Base-by-base conservation (phyloP, 1,140 invertebrate genomes). In the Procambarus virginalis region DNA sequence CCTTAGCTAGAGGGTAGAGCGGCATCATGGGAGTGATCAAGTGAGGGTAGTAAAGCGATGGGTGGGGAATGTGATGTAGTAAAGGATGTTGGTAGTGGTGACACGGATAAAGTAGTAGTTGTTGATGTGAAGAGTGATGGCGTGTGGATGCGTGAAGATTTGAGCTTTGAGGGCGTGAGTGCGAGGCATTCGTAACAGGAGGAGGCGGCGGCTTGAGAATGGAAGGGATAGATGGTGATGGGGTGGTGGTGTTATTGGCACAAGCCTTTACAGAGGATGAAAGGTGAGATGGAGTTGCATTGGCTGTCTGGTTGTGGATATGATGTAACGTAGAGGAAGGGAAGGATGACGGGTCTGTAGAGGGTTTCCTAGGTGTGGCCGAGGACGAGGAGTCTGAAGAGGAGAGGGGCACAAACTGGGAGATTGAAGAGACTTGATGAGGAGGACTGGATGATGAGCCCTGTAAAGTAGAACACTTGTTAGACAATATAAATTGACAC, bases 1-100 rank as follows among this genome's bases (percentile, higher is more conserved):
- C 87, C 81, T 84, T 55, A 49, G 64, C 73, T 49, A n/a, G 46
- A 78, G 46, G 48, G 64, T 68, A 77, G 20, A 73, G 86, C 14
- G 78, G 88, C 88, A 89, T 89, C 88, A 89, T 89, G 17, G 88
- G 88, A 9, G 88, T 89, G 58, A 89, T n/a, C 45, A 89, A 49
- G 58, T 89, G 81, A n/a, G 88, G 88, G 12, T 89, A 89, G 73
- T 84, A 89, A 12, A 89, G 88, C 5, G 88, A 89, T 14, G 88
- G 88, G 46, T 89, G 68, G n/a, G 68, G 22, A 73, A 73, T 73
- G 68, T 73, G 68, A 73, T 73, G 55, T n/a, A 22, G 12, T 8
- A 14, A 2, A 6, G 22, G 76, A 68, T 22, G 22, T 68, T 22
- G 51, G 9, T 86, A 51, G 9, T 45, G 75, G 2, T 49, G 75